A percentile compares a stretch with the other conserved stretches of the same genome.
phyloP scores from a whole-genome alignment of 2,888 invertebrate genomes.

The Tuta absoluta region DNA sequence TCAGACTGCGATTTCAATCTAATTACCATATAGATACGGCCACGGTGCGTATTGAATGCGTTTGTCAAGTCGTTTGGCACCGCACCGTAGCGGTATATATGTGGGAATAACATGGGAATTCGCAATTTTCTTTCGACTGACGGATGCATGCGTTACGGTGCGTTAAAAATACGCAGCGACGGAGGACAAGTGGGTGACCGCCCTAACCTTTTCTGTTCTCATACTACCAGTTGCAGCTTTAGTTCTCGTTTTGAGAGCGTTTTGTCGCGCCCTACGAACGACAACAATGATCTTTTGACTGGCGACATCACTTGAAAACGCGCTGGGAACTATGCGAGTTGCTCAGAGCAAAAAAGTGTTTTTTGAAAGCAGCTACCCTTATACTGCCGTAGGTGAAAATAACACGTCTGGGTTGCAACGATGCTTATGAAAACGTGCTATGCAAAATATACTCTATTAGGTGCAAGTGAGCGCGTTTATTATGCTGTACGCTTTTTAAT shows the following conservation, averaged over 20 bases:
- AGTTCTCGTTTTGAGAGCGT: constrained; percentile 52
- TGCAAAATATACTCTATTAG: constrained; percentile 42
- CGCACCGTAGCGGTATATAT: too few relatives aligned
- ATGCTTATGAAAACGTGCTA: neutral
- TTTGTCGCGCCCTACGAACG: constrained; percentile 55
- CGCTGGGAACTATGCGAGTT: constrained; percentile 47
- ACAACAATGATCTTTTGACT: constrained; percentile 73
- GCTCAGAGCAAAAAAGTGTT: constrained; percentile 17
- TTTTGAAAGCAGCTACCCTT: constrained; percentile 41
- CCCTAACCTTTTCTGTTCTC: constrained; percentile 49
- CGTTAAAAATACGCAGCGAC: too few relatives aligned
- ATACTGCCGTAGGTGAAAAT: neutral
- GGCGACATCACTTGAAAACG: constrained; percentile 44
- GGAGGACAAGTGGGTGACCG: too few relatives aligned
- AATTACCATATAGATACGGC: too few relatives aligned
- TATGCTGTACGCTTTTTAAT: constrained; percentile 3
- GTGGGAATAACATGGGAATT: too few relatives aligned
- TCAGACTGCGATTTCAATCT: too few relatives aligned
- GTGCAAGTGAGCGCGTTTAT: constrained; percentile 36
- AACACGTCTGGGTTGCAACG: neutral
- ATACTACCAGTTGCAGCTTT: constrained; percentile 25
- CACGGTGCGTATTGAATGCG: too few relatives aligned
- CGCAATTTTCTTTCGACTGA: too few relatives aligned
- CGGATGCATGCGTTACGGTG: too few relatives aligned
- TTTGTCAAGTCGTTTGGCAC: too few relatives aligned